Base-by-base conservation (phyloP, 2,888 invertebrate genomes). In the Polyommatus icarus region DNA sequence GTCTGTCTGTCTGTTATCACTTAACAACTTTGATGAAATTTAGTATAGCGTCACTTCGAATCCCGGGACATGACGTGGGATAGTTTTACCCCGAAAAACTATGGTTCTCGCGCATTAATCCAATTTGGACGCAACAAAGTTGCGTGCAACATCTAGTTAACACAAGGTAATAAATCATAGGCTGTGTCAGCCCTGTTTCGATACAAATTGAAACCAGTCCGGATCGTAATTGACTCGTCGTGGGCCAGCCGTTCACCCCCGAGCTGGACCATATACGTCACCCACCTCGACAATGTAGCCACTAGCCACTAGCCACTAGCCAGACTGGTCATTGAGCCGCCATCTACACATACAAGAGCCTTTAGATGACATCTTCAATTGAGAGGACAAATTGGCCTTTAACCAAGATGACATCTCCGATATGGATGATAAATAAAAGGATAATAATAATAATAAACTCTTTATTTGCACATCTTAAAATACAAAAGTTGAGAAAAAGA, bases 201-300 rank as follows among this genome's bases (percentile, higher is more conserved):
- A 72, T 81, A 82, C 82, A 82, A 82, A 82, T 83, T 83, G 80
- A 81, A 81, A 82, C 80, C 80, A 79, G 82, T 82, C 82, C 78
- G 73, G 54, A 71, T 54, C 79, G 81, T 90, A 91, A 90, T 90
- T 89, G 90, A 90, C 88, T 90, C 87, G 90, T 90, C 88, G 87
- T 85, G 80, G 82, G 79, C 50, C 78, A 81, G 81, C 77, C 81
- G 76, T 82, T 82, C 81, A 82, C 81, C 82, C 82, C 77, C 50
- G 75, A 50, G 76, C 32, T 76, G 57, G 29, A 54, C 76, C 76
- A 57, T 76, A 54, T 76, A 76, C 57, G 76, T 76, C 76, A 59
- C 76, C 57, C 57, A 61, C 61, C 61, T 54, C 54, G 5, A 54
- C 54, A 18, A 54, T 54, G 54, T 54, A 5, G 54, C 54, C 54